Percentiles rank a stretch among this genome's conserved stretches.
phyloP scores from a whole-genome alignment of 2,888 invertebrate genomes.

The Scaptomyza cyrtandrae region DNA sequence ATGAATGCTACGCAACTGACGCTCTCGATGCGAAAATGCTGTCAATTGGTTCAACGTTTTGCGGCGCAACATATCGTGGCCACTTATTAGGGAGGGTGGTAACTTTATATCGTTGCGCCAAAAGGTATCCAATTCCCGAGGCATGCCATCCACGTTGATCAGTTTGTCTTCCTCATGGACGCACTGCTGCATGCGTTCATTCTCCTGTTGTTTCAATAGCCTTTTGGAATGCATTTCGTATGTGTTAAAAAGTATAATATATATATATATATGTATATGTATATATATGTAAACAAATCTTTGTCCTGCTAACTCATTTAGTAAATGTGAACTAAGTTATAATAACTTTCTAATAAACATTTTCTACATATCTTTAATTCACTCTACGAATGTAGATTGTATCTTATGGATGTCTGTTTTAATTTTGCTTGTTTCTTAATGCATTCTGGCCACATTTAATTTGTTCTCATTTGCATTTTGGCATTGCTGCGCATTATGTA shows the following conservation, averaged over 20 bases:
- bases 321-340: too few relatives aligned
- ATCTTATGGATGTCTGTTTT: conserved; percentile 3
- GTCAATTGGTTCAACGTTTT: conserved; percentile 30
- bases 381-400: not conserved
- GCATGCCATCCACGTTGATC: conserved; percentile 22
- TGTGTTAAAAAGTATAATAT: not conserved
- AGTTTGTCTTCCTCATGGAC: not conserved
- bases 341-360: too few relatives aligned
- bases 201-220: not conserved
- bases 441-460: conserved; percentile 72
- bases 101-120: conserved; percentile 8
- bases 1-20: conserved; percentile 47
- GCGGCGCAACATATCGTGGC: not conserved
- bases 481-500: conserved; percentile 71
- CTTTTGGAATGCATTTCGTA: conserved; percentile 9
- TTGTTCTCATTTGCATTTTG: conserved; percentile 79
- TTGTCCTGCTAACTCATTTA: not conserved
- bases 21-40: conserved; percentile 46
- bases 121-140: conserved; percentile 39
- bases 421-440: conserved; percentile 32
- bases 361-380: not conserved
- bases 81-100: not conserved
- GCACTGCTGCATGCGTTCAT: conserved; percentile 28
- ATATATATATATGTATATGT: too few relatives aligned
- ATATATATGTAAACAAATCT: too few relatives aligned